Evolutionary conservation across 1,140 invertebrate species (phyloP).

Genomic region (Lepidurus arcticus): DNA sequence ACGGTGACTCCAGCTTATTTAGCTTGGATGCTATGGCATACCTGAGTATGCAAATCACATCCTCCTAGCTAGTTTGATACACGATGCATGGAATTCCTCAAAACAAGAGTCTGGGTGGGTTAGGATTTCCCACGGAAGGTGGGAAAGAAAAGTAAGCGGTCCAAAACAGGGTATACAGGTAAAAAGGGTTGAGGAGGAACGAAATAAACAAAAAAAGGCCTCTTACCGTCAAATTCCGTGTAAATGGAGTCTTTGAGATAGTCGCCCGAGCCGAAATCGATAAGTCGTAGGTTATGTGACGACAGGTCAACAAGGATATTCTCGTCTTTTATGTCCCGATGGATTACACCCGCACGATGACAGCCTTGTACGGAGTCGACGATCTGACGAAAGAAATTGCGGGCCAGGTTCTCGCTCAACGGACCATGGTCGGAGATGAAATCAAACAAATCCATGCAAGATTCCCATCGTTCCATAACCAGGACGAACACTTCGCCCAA

Average conservation of each 20-base stretch:
- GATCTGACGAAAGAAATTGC: conserved; percentile 50
- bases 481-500: conserved; percentile 52
- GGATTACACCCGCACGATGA: conserved; percentile 52
- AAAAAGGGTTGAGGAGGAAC: not conserved
- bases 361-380: conserved; percentile 51
- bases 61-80: not conserved
- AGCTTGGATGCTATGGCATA: not conserved
- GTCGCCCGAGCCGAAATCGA: conserved; percentile 64
- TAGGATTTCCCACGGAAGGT: not conserved
- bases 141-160: not conserved
- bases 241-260: conserved; percentile 55
- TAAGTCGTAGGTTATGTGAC: conserved; percentile 51
- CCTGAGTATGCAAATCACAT: not conserved
- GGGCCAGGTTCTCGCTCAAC: conserved; percentile 52
- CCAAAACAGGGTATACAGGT: not conserved
- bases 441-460: conserved; percentile 61
- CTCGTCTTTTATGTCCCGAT: conserved; percentile 64
- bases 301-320: conserved; percentile 61
- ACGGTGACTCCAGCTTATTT: not conserved
- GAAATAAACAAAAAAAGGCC: conserved; percentile 11
- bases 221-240: conserved; percentile 62
- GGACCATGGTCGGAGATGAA: conserved; percentile 59
- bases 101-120: not conserved
- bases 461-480: conserved; percentile 59
- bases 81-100: not conserved